phyloP scores from a whole-genome alignment of 2,797 vertebrate species.

The Notoglanidium macrostoma region DNA sequence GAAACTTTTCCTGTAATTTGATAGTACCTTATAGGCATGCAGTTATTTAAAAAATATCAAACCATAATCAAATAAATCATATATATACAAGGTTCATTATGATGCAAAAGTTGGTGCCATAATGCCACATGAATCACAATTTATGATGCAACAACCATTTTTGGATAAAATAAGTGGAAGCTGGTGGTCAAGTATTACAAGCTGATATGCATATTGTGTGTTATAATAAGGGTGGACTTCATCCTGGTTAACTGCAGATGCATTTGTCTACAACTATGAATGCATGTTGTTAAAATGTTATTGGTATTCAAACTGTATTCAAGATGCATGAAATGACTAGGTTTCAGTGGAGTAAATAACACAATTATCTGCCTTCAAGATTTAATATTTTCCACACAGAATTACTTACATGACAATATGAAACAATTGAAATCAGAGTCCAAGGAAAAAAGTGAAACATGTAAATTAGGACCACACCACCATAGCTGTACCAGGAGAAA shows the following conservation, averaged over 20 bases:
- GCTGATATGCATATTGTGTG: neutral
- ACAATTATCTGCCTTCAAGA: neutral
- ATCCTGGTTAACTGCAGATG: neutral
- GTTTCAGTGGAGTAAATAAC: neutral
- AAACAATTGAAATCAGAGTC: neutral
- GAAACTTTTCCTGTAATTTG: neutral
- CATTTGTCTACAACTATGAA: neutral
- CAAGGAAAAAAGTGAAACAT: neutral
- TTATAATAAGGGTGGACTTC: neutral
- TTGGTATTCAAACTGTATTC: neutral
- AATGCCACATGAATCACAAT: neutral
- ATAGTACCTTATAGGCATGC: neutral
- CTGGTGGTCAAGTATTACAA: neutral
- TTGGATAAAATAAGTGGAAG: neutral
- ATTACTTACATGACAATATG: neutral
- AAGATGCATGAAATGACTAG: neutral
- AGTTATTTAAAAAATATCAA: neutral
- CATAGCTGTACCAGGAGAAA: neutral
- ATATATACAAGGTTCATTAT: neutral
- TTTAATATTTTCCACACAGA: neutral
- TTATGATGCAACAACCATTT: neutral
- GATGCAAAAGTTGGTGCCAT: neutral
- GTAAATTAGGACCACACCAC: neutral
- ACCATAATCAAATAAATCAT: too few relatives aligned
- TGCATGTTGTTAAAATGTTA: neutral